Percentiles rank a stretch among this genome's conserved stretches.
Evolutionary conservation across 2,113 vertebrate species (phyloP).

Genomic region (Corynorhinus townsendii): DNA sequence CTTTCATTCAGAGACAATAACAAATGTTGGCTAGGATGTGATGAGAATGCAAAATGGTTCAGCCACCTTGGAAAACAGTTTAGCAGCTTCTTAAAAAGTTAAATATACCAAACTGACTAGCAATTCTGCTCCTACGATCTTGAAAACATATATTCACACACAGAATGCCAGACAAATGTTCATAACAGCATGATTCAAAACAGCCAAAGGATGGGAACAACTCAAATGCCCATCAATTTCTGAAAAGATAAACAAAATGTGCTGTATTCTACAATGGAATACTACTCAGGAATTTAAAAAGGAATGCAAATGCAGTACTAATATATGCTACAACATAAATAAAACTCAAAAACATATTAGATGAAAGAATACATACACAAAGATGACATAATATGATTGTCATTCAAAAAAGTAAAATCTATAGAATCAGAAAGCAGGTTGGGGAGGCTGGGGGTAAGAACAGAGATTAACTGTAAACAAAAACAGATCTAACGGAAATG

Average conservation of each 20-base stretch:
- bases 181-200: background rate
- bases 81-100: background rate
- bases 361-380: background rate
- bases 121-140: background rate
- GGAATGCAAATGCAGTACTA: background rate
- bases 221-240: background rate
- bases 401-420: background rate
- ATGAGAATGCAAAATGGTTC: background rate
- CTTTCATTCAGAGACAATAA: background rate
- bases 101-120: background rate
- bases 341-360: background rate
- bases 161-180: background rate
- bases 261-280: background rate
- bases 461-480: background rate
- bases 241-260: background rate
- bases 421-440: background rate
- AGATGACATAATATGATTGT: background rate
- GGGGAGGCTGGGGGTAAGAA: background rate
- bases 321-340: background rate
- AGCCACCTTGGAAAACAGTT: background rate
- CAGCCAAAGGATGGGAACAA: background rate
- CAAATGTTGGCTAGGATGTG: background rate
- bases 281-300: background rate
- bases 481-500: background rate
- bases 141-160: background rate